These are phyloP conservation scores for Epinotia nisella DNA, from an alignment of 2,888 invertebrate species.

Conservation along the genomic window DNA sequence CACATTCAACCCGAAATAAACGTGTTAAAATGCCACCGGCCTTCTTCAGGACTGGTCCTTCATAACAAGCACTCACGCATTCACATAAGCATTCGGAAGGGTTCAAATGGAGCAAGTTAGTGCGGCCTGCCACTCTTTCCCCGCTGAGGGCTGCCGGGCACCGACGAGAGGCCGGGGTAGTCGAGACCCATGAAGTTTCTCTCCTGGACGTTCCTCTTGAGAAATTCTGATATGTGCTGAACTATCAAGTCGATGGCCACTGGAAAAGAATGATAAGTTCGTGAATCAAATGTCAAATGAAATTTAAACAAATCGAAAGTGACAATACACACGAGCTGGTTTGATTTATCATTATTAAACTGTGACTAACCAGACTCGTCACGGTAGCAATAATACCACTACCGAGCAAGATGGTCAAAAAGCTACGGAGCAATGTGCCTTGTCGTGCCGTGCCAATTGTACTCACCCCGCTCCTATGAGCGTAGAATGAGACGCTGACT, in stretches of 20 bases:
- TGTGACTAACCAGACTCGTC: too few relatives aligned
- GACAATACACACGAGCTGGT: background rate
- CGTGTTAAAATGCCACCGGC: conserved; percentile 20
- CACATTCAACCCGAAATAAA: background rate
- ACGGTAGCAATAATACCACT: too few relatives aligned
- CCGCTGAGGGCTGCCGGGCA: conserved; percentile 76
- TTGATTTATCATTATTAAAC: too few relatives aligned
- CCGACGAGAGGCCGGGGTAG: conserved; percentile 63
- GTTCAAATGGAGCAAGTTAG: conserved; percentile 51
- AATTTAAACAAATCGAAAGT: background rate
- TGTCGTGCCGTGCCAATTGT: too few relatives aligned
- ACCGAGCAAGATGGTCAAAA: too few relatives aligned
- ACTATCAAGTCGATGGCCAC: conserved; percentile 99
- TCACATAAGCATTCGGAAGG: conserved; percentile 9
- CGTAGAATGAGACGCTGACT: too few relatives aligned
- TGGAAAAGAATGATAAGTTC: conserved; percentile 80
- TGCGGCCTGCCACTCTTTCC: conserved; percentile 76
- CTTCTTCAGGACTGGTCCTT: conserved; percentile 7
- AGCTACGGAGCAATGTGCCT: too few relatives aligned
- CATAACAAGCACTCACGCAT: conserved; percentile 10
- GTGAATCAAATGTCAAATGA: background rate
- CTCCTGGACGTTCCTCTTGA: conserved; percentile 80
- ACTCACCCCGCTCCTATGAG: too few relatives aligned
- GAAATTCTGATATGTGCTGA: conserved; percentile 97
- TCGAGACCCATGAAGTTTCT: conserved; percentile 54